A percentile compares a stretch with the other conserved stretches of the same genome.
These are phyloP conservation scores for Zeuzera pyrina DNA, from an alignment of 2,888 invertebrate species.

Conservation along the genomic window DNA sequence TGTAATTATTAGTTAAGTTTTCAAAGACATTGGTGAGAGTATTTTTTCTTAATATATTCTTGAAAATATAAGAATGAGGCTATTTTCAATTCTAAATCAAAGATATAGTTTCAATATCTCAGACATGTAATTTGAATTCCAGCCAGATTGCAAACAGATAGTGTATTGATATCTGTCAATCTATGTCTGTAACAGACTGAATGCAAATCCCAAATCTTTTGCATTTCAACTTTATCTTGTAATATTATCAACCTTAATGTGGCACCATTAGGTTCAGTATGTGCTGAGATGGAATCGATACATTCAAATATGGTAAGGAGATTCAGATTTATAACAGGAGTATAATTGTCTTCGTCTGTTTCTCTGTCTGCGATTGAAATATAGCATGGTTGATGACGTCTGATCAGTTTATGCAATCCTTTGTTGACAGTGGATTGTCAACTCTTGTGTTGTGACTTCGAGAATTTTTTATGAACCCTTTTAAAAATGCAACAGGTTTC, in stretches of 20 bases:
- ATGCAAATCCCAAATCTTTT: slow-evolving; percentile 25
- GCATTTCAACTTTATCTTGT: slow-evolving; percentile 4
- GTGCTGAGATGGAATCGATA: slow-evolving; percentile 4
- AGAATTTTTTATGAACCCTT: too few species aligned
- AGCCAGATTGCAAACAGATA: slow-evolving; percentile 20
- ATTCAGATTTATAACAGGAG: slow-evolving; percentile 34
- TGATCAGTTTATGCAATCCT: slow-evolving; percentile 19
- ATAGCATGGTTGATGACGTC: slow-evolving; percentile 17
- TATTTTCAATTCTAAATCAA: too few species aligned
- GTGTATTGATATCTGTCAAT: slow-evolving; percentile 40
- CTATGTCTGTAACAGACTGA: slow-evolving; percentile 19
- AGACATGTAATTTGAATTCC: slow-evolving; percentile 18
- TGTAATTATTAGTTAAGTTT: too few species aligned
- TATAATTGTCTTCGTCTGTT: slow-evolving; percentile 35
- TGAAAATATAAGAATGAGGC: too few species aligned
- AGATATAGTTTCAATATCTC: slow-evolving; percentile 10
- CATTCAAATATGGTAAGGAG: slow-evolving; percentile 30
- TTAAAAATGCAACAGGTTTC: too few species aligned
- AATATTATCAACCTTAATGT: neutral
- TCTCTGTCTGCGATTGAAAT: slow-evolving; percentile 22
- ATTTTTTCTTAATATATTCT: too few species aligned
- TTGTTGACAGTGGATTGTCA: slow-evolving; percentile 5
- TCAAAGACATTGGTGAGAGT: too few species aligned
- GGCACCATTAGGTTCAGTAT: slow-evolving; percentile 1
- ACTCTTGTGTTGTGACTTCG: neutral